Base-by-base conservation (phyloP, 1,140 invertebrate genomes). In the Drosophila cardini region DNA sequence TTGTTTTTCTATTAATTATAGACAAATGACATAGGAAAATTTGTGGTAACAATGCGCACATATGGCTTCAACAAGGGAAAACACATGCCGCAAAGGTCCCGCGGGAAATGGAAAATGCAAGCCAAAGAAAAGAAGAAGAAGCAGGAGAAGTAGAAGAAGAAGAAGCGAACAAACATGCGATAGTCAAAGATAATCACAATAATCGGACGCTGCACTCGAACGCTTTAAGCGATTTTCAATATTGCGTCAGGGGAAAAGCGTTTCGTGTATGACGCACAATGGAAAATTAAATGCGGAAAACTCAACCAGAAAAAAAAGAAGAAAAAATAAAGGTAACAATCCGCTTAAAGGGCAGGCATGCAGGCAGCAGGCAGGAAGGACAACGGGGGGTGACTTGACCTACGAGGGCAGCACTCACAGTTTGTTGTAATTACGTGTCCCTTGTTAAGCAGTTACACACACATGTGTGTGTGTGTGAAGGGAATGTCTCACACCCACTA, bases 161-260 rank as follows among this genome's bases (percentile, higher is more conserved):
- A 40, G 16, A 57, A 65, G 53, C 40, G 68, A 32, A n/a, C 65
- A 61, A 65, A 79, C 84, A 87, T 69, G 84, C 80, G 46, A 72
- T 85, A 71, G 73, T 65, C 77, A 40, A 15, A 77, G 85, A 89
- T 89, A 89, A 89, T 89, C 85, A 89, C 75, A 53, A 84, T 89
- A 89, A 89, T 89, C 85, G 85, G 80, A 73, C 80, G 78, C 75
- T 89, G 84, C 84, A 81, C 85, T 87, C 69, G 61, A 60, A 30
- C 62, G 76, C 83, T 70, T 89, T 89, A 89, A 89, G 68, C 80
- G 84, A 89, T 89, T 89, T 89, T 89, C 84, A 89, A 89, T 89
- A 89, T 77, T 21, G 38, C 42, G 65, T 55, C 71, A 30, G 63
- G 61, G 50, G 63, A 67, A 71, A 65, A 65, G 50, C 45, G 50